Base-by-base conservation (phyloP, 1,140 invertebrate species). In the Zaprionus taronus region DNA sequence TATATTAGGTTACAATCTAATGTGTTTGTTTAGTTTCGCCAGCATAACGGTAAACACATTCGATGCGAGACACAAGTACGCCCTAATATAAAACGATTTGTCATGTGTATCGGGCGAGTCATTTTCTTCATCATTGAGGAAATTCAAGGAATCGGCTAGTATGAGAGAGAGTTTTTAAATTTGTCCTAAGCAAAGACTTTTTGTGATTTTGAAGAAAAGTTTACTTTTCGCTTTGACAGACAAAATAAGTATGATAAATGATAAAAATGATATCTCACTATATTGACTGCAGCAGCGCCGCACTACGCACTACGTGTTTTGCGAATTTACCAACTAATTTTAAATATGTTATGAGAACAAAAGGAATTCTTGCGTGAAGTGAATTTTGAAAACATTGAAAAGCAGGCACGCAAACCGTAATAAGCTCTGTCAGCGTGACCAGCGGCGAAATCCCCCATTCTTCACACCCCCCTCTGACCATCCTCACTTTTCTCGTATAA, bases 401-500 rank as follows among this genome's bases (percentile, higher is more conserved):
- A 73, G 71, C 71, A 63, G 17, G 53, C 67, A 63, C 68, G 58
- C 38, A 61, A 75, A 64, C 69, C 64, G 77, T 77, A 80, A 80
- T 80, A 80, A 77, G 78, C 78, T 79, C 72, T 73, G 74, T 77
- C 78, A 80, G 78, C 78, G 74, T 80, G 78, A 80, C 78, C 74
- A 80, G 75, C 72, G 38, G 63, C 31, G 44, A 66, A 75, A 56
- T 44, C 53, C 53, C 53, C 53, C 63, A 63, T 41, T 20, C 49
- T 4, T 34, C 22, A 31, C 3, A 17, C 20, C 34, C 5, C 22
- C 1, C 34, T 34, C 9, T 3, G 31, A 34, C 9, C 3, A 11
- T 3, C 31, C 1, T 34, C 17, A n/a, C 34, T 28, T 22, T 36
- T 20, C 51, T 47, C 38, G 11, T 24, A 9, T 12, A 51, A 51